These are phyloP conservation scores for Rhynchonema sp. DNA, from an alignment of 2,888 invertebrate species.

Conservation along the genomic window DNA sequence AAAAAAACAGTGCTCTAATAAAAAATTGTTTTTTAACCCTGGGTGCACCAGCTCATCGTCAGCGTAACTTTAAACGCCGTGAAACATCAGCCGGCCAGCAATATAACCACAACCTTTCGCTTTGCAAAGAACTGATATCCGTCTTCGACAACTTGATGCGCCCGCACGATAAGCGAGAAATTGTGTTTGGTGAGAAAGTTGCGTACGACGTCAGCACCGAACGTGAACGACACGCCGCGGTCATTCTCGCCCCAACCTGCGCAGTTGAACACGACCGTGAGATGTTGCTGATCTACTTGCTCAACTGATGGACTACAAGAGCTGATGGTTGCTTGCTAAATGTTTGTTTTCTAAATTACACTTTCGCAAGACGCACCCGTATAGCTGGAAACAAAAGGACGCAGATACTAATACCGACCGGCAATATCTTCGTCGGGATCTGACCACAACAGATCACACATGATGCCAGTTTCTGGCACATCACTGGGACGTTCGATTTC, in stretches of 20 bases:
- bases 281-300: too few relatives aligned
- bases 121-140: constrained; percentile 39
- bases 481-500: constrained; percentile 27
- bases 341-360: too few relatives aligned
- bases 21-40: too few relatives aligned
- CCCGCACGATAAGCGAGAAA: constrained; percentile 5
- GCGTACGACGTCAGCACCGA: constrained; percentile 23
- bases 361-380: not conserved
- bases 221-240: constrained; percentile 38
- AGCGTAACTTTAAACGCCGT: too few relatives aligned
- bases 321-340: too few relatives aligned
- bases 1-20: too few relatives aligned
- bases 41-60: too few relatives aligned
- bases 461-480: constrained; percentile 31
- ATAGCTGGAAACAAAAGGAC: not conserved
- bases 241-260: constrained; percentile 38
- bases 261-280: too few relatives aligned
- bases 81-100: too few relatives aligned
- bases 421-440: constrained; percentile 8
- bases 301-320: too few relatives aligned
- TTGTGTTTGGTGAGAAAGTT: not conserved
- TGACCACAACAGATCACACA: constrained; percentile 32
- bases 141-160: constrained; percentile 34
- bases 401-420: not conserved
- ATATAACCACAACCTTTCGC: too few relatives aligned